Percentiles rank a stretch among this genome's conserved stretches.
Conservation (phyloP, 2,797 vertebrate species). For the Dallia pectoralis region DNA sequence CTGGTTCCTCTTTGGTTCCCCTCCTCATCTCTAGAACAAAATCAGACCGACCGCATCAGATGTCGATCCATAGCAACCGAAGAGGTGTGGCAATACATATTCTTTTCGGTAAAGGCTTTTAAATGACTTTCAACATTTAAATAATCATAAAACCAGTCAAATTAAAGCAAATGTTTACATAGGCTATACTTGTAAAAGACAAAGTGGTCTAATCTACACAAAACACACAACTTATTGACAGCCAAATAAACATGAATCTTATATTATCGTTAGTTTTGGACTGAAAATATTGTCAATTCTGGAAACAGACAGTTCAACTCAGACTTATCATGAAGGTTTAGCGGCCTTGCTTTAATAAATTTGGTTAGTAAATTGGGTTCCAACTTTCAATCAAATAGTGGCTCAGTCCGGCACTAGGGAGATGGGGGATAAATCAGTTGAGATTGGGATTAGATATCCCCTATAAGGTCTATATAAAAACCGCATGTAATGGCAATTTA, state of each 20-base stretch:
- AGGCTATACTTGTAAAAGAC: not conserved
- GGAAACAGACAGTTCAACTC: conserved; percentile 38
- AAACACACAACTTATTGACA: not conserved
- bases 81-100: not conserved
- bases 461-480: not conserved
- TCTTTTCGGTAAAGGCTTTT: not conserved
- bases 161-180: not conserved
- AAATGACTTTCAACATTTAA: not conserved
- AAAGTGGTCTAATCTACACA: not conserved
- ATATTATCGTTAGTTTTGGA: not conserved
- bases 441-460: not conserved
- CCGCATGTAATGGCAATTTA: not conserved
- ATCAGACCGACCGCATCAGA: no score
- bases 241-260: not conserved
- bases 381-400: conserved; percentile 34
- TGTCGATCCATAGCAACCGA: no score
- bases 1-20: no score
- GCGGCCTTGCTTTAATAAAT: conserved; percentile 46
- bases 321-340: conserved; percentile 37
- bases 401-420: not conserved
- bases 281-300: conserved; percentile 3
- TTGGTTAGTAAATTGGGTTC: conserved; percentile 49
- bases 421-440: not conserved
- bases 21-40: no score
- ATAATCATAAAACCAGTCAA: not conserved